These are phyloP conservation scores for Nymphalis urticae DNA, from an alignment of 2,888 invertebrate species.

Conservation along the genomic window DNA sequence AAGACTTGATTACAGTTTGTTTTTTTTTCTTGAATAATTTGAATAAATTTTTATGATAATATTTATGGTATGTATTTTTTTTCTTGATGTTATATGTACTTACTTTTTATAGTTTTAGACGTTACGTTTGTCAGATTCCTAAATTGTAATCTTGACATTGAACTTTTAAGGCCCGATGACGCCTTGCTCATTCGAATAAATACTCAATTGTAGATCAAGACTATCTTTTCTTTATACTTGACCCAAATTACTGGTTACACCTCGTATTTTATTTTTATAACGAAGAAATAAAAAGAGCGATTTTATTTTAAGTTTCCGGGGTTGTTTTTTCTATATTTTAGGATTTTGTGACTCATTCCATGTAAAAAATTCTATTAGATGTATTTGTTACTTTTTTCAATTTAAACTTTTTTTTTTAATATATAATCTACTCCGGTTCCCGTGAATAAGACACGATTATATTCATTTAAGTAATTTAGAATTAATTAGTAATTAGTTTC, in stretches of 20 bases:
- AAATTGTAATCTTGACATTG: constrained; percentile 4
- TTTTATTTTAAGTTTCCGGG: background rate
- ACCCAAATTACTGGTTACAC: background rate
- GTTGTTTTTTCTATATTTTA: background rate
- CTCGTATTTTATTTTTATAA: too few relatives aligned
- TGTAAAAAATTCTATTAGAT: too few relatives aligned
- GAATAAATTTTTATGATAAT: too few relatives aligned
- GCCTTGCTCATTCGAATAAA: background rate
- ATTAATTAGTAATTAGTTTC: too few relatives aligned
- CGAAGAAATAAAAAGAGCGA: background rate
- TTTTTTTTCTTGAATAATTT: too few relatives aligned
- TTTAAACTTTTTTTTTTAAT: background rate
- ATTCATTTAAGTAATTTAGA: too few relatives aligned
- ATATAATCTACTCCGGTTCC: background rate
- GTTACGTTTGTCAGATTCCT: background rate
- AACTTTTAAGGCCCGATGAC: background rate
- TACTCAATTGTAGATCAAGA: background rate
- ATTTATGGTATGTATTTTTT: too few relatives aligned
- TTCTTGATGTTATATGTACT: too few relatives aligned
- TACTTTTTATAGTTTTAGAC: too few relatives aligned
- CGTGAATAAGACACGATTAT: too few relatives aligned
- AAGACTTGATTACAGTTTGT: too few relatives aligned
- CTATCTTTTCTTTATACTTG: background rate
- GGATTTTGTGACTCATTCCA: background rate
- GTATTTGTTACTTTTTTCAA: too few relatives aligned